Evolutionary conservation across 2,797 vertebrate genomes (phyloP).

Genomic region (Erethizon dorsatum): DNA sequence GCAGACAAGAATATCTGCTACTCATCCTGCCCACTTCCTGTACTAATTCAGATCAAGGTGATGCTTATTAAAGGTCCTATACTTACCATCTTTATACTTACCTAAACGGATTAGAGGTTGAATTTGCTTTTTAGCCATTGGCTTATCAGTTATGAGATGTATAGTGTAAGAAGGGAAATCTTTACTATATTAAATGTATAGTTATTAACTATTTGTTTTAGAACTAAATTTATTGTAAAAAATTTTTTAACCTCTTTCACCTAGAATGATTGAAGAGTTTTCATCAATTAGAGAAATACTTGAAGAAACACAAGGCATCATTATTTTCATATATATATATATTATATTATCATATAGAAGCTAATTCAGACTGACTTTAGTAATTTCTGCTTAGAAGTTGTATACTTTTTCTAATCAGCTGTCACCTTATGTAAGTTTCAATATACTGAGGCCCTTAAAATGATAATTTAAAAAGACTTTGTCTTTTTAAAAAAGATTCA

Average conservation of each 20-base stretch:
- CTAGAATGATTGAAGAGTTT: slow-evolving; percentile 43
- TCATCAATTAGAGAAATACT: slow-evolving; percentile 22
- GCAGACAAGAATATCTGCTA: neutral
- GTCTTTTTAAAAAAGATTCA: neutral
- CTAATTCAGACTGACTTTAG: neutral
- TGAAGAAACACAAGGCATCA: slow-evolving; percentile 45
- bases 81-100: neutral
- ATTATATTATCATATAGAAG: neutral
- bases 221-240: slow-evolving; percentile 19
- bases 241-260: neutral
- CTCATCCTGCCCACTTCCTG: neutral
- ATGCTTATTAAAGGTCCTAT: neutral
- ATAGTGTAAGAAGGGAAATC: slow-evolving; percentile 16
- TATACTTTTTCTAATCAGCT: neutral
- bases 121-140: neutral
- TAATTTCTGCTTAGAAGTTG: slow-evolving; percentile 63
- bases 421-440: slow-evolving; percentile 42
- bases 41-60: neutral
- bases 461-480: neutral
- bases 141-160: slow-evolving; percentile 8
- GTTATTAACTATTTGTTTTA: slow-evolving; percentile 32
- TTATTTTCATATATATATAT: slow-evolving; percentile 32
- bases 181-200: slow-evolving; percentile 35
- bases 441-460: slow-evolving; percentile 12
- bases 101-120: neutral